phyloP scores from a whole-genome alignment of 2,888 invertebrate genomes.

The Dyspetes luteomarginatus region DNA sequence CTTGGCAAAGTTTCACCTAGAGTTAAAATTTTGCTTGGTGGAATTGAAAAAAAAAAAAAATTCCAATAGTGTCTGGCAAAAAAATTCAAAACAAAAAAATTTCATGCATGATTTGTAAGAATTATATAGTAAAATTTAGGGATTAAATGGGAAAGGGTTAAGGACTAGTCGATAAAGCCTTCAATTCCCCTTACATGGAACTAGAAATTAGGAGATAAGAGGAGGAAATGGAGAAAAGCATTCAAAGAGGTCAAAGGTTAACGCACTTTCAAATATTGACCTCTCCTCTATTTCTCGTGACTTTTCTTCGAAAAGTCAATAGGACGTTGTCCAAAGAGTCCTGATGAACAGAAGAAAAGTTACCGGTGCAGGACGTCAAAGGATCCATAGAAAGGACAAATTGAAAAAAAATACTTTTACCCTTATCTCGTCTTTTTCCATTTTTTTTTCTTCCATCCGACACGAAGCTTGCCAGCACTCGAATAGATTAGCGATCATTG shows the following conservation, averaged over 20 bases:
- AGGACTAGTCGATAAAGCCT: no score
- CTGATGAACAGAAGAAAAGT: conserved; percentile 17
- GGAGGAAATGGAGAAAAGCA: not conserved
- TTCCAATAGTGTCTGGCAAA: no score
- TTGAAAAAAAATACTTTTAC: conserved; percentile 18
- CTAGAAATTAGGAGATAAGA: not conserved
- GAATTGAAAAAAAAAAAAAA: no score
- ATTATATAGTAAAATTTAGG: no score
- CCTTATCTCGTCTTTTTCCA: conserved; percentile 12
- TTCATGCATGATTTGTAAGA: no score
- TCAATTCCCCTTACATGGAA: no score
- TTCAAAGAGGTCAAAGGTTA: not conserved
- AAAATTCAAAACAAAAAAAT: no score
- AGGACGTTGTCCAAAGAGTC: conserved; percentile 27
- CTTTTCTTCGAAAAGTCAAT: conserved; percentile 13
- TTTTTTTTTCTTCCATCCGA: conserved; percentile 12
- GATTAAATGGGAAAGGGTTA: not conserved
- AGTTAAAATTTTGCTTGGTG: no score
- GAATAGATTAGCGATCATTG: not conserved
- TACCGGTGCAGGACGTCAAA: conserved; percentile 7
- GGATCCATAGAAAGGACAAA: conserved; percentile 9
- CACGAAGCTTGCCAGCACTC: not conserved
- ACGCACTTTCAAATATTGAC: conserved; percentile 17
- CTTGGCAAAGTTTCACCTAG: not conserved
- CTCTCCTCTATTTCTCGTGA: not conserved